These are phyloP conservation scores for Cyrtorhinus lividipennis DNA, from an alignment of 1,140 invertebrate genomes.

Conservation along the genomic window DNA sequence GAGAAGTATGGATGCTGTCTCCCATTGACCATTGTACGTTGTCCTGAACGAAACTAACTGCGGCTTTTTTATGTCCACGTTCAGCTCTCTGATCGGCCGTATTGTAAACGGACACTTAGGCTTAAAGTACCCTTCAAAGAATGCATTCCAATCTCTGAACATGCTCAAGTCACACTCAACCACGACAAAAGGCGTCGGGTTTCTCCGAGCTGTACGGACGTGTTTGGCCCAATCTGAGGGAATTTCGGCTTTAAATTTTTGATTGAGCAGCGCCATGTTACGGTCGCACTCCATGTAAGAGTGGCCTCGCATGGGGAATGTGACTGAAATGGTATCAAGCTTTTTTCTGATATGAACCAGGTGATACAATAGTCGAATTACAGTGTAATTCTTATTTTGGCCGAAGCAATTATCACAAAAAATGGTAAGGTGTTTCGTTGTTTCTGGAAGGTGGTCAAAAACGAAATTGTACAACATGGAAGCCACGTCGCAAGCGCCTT, in stretches of 20 bases:
- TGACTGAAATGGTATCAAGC: neutral
- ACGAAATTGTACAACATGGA: conserved; percentile 17
- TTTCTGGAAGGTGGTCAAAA: conserved; percentile 13
- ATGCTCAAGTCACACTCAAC: conserved; percentile 4
- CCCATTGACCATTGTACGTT: too few relatives aligned
- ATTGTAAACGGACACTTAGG: conserved; percentile 18
- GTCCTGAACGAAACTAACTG: too few relatives aligned
- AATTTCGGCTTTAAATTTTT: neutral
- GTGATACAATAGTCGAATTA: neutral
- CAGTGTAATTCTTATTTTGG: neutral
- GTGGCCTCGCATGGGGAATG: conserved; percentile 17
- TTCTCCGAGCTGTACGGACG: neutral
- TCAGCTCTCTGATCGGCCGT: conserved; percentile 18
- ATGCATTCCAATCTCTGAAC: conserved; percentile 12
- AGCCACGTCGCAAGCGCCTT: conserved; percentile 17
- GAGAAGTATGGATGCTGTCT: too few relatives aligned
- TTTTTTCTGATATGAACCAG: too few relatives aligned
- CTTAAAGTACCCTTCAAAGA: conserved; percentile 10
- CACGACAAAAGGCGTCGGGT: neutral
- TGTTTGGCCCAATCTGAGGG: neutral
- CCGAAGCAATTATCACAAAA: neutral
- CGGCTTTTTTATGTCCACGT: conserved; percentile 10
- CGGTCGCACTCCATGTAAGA: too few relatives aligned
- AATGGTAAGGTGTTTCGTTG: neutral
- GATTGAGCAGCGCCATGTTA: conserved; percentile 3